Percentiles rank a stretch among this genome's conserved stretches.
Evolutionary conservation across 2,888 invertebrate genomes (phyloP).

Genomic region (Nymphalis c-album): DNA sequence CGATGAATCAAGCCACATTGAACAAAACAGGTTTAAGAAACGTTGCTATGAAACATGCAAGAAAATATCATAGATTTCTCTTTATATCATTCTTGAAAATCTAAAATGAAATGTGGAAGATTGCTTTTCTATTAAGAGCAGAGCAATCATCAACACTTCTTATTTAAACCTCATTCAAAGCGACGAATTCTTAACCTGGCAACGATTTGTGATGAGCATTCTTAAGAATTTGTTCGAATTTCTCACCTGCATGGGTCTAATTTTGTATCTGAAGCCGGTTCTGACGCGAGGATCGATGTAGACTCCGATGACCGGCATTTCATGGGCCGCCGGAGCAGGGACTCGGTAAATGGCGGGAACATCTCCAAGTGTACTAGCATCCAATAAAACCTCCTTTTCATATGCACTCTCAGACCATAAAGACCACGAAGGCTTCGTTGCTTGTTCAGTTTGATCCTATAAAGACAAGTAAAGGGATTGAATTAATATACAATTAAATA

Average conservation of each 20-base stretch:
- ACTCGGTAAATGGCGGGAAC: conserved; percentile 84
- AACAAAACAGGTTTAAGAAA: conserved; percentile 55
- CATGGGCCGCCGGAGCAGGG: conserved; percentile 82
- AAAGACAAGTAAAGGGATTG: conserved; percentile 31
- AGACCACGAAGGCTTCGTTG: conserved; percentile 60
- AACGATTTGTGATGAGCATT: conserved; percentile 47
- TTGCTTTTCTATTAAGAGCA: conserved; percentile 52
- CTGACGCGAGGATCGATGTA: conserved; percentile 87
- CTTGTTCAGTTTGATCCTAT: conserved; percentile 64
- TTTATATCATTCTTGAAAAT: conserved; percentile 2
- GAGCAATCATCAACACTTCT: conserved; percentile 74
- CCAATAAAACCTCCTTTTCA: conserved; percentile 72
- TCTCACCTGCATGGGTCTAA: conserved; percentile 84
- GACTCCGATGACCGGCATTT: conserved; percentile 86
- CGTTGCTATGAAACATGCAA: conserved; percentile 33
- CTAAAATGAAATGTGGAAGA: conserved; percentile 64
- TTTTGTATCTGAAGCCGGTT: conserved; percentile 88
- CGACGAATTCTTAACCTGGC: conserved; percentile 63
- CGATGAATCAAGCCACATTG: conserved; percentile 72
- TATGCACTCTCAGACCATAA: conserved; percentile 58
- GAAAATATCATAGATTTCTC: not conserved
- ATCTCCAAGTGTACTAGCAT: conserved; percentile 83
- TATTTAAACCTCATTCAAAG: conserved; percentile 28
- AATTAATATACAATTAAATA: too few species aligned
- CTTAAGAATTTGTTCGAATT: conserved; percentile 46